Conservation (phyloP, 2,888 invertebrate species). For the Eristalis intricaria region DNA sequence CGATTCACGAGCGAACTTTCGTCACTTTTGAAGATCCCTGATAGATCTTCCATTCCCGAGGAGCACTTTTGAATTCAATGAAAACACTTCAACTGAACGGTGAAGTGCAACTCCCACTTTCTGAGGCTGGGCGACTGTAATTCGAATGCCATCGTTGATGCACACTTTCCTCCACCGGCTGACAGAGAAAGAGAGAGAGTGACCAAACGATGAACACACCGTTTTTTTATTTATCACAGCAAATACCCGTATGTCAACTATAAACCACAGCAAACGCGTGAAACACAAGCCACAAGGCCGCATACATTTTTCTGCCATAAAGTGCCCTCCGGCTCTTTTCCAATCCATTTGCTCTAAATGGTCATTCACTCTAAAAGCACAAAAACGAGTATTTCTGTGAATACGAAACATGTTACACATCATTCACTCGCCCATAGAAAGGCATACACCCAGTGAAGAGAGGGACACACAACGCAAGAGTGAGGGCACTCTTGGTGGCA, state of each 20-base stretch:
- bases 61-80: too few species aligned
- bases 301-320: conserved; percentile 4
- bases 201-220: neutral
- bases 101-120: neutral
- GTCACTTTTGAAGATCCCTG: too few species aligned
- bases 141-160: neutral
- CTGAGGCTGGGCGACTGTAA: neutral
- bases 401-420: conserved; percentile 57
- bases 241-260: neutral
- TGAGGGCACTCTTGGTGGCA: conserved; percentile 44
- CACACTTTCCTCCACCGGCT: neutral
- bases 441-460: conserved; percentile 10
- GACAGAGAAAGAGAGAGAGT: neutral
- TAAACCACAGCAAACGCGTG: neutral
- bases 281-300: conserved; percentile 3
- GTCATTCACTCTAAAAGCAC: conserved; percentile 59
- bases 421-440: conserved; percentile 29
- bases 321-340: conserved; percentile 19
- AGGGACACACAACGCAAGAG: conserved; percentile 11
- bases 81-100: too few species aligned
- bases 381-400: conserved; percentile 38
- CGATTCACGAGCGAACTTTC: too few species aligned
- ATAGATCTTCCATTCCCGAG: too few species aligned
- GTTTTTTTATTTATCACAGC: neutral
- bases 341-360: conserved; percentile 55